Percentiles rank a stretch among this genome's conserved stretches.
These are phyloP conservation scores for Trachops cirrhosus DNA, from an alignment of 2,797 vertebrate species.

Conservation along the genomic window DNA sequence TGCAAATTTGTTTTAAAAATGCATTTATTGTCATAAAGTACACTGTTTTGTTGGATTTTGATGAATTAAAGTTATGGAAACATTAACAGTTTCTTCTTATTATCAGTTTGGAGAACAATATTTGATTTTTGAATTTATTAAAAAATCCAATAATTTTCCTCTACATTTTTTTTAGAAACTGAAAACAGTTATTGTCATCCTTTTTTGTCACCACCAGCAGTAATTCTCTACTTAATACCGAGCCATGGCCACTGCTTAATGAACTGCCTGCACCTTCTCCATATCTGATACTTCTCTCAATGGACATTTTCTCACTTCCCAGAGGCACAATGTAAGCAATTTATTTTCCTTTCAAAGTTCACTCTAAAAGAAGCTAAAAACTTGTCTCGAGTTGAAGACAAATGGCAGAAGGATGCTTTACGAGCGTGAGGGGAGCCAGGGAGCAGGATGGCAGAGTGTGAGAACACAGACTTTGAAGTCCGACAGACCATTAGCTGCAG, in stretches of 20 bases:
- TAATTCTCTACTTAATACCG: neutral
- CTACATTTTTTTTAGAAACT: neutral
- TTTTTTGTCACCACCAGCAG: neutral
- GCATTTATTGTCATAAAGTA: neutral
- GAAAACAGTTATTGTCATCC: neutral
- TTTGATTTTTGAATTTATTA: neutral
- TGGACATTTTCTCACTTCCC: neutral
- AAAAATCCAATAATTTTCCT: neutral
- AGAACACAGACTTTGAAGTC: neutral
- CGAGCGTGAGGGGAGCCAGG: neutral
- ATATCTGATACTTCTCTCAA: neutral
- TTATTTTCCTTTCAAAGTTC: constrained; percentile 57
- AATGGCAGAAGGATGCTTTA: neutral
- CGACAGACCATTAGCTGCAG: neutral
- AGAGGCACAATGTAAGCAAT: neutral
- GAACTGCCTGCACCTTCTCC: neutral
- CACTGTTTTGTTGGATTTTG: neutral
- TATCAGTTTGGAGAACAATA: neutral
- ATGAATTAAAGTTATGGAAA: neutral
- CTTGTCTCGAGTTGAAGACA: constrained; percentile 22
- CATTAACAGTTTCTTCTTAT: neutral
- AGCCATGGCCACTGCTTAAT: neutral
- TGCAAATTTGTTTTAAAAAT: neutral
- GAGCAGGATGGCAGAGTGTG: neutral
- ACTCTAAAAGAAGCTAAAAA: constrained; percentile 26